Conservation (phyloP, 2,797 vertebrate genomes). For the Emydoidea blandingii region DNA sequence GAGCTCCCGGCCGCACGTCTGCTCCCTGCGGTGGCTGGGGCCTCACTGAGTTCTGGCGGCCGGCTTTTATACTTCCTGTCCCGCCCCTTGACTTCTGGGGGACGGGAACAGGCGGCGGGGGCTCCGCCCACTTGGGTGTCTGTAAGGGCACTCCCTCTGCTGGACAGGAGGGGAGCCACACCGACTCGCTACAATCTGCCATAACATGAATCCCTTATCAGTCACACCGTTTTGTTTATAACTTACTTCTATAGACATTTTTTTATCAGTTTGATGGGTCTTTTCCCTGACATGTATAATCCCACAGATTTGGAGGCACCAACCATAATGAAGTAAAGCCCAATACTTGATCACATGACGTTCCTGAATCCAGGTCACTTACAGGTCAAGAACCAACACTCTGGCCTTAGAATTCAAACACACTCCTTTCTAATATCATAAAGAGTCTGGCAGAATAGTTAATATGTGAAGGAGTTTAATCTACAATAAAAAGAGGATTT, state of each 20-base stretch:
- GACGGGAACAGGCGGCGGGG: too few relatives aligned
- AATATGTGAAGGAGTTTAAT: not conserved
- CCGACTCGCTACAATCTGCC: not conserved
- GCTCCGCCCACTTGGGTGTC: too few relatives aligned
- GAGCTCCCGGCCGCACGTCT: too few relatives aligned
- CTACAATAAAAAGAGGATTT: not conserved
- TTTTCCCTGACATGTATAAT: not conserved
- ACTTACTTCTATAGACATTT: not conserved
- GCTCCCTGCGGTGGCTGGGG: too few relatives aligned
- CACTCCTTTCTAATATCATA: not conserved
- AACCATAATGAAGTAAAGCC: not conserved
- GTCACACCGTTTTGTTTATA: not conserved
- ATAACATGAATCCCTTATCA: not conserved
- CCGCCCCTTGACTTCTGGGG: too few relatives aligned
- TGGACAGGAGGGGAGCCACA: too few relatives aligned
- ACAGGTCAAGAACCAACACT: not conserved
- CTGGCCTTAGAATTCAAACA: not conserved
- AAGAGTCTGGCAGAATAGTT: not conserved
- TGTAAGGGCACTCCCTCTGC: too few relatives aligned
- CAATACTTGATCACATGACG: not conserved
- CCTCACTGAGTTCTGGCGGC: too few relatives aligned
- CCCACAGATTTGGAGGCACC: not conserved
- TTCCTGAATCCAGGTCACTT: not conserved
- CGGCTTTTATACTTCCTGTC: too few relatives aligned
- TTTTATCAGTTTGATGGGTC: not conserved